A percentile compares a stretch with the other conserved stretches of the same genome.
These are phyloP conservation scores for Anadara kagoshimensis DNA, from an alignment of 1,140 invertebrate species.

Conservation along the genomic window DNA sequence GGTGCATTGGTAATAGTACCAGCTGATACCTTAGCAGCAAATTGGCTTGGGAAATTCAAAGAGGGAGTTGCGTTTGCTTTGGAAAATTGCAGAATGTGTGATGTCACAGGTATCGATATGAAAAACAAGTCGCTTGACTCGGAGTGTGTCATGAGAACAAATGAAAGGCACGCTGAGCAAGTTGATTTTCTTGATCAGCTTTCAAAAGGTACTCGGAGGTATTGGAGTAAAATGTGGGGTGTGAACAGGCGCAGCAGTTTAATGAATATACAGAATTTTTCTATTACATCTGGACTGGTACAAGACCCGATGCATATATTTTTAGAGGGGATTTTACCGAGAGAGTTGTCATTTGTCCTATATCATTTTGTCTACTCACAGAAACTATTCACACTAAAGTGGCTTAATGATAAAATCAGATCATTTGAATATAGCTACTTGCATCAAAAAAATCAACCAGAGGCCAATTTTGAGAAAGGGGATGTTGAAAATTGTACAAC, in stretches of 20 bases:
- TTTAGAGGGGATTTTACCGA: background rate
- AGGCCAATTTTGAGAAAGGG: background rate
- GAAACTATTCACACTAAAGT: background rate
- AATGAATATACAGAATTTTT: slow-evolving; percentile 22
- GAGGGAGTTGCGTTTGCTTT: slow-evolving; percentile 1
- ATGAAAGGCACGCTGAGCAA: background rate
- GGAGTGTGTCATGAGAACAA: background rate
- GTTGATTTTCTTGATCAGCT: slow-evolving; percentile 5
- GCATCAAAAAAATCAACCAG: background rate
- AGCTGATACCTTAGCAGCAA: background rate
- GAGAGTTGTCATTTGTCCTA: background rate
- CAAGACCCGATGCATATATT: background rate
- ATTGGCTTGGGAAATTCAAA: slow-evolving; percentile 1
- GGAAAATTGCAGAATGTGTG: background rate
- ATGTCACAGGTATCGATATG: background rate
- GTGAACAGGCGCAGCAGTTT: background rate
- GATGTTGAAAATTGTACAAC: background rate
- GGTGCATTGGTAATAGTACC: background rate
- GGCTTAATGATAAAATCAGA: background rate
- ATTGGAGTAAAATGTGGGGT: slow-evolving; percentile 11
- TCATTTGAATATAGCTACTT: background rate
- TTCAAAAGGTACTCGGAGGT: background rate
- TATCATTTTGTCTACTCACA: background rate
- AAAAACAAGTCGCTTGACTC: background rate
- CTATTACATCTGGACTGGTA: slow-evolving; percentile 1